These are phyloP conservation scores for Cochlearius cochlearius DNA, from an alignment of 2,113 vertebrate genomes.

Conservation along the genomic window DNA sequence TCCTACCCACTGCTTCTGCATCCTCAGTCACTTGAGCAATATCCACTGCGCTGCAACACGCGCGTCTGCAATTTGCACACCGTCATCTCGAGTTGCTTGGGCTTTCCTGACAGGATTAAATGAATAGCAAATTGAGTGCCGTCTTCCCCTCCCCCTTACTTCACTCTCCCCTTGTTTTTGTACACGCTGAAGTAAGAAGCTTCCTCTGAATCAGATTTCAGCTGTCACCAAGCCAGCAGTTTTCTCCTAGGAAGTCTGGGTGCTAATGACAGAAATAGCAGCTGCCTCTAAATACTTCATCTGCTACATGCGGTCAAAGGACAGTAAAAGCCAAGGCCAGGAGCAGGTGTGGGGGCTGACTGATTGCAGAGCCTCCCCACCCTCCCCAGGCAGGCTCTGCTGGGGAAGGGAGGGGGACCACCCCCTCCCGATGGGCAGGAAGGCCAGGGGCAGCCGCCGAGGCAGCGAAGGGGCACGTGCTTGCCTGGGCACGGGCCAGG, in stretches of 20 bases:
- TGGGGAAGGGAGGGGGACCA: background rate
- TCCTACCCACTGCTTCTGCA: background rate
- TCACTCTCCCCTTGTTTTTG: background rate
- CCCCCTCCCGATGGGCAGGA: background rate
- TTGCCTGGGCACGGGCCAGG: background rate
- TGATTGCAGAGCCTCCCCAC: background rate
- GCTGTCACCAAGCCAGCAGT: conserved; percentile 24
- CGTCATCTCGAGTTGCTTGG: background rate
- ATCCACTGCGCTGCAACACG: rapidly evolving
- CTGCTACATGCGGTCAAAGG: background rate
- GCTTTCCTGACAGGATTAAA: background rate
- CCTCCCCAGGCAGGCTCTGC: background rate
- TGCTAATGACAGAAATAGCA: conserved; percentile 16
- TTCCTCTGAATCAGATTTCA: conserved; percentile 42
- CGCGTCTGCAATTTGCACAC: rapidly evolving
- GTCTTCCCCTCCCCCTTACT: background rate
- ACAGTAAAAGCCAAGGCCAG: background rate
- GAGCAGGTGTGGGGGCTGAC: background rate
- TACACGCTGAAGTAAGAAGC: background rate
- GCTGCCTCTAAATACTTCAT: background rate
- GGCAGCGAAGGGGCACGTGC: background rate
- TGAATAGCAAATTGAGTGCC: background rate
- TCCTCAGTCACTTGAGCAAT: background rate
- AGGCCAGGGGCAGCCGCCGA: background rate
- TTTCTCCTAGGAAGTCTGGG: conserved; percentile 2